Base-by-base conservation (phyloP, 2,113 vertebrate species). In the Corythaixoides concolor region DNA sequence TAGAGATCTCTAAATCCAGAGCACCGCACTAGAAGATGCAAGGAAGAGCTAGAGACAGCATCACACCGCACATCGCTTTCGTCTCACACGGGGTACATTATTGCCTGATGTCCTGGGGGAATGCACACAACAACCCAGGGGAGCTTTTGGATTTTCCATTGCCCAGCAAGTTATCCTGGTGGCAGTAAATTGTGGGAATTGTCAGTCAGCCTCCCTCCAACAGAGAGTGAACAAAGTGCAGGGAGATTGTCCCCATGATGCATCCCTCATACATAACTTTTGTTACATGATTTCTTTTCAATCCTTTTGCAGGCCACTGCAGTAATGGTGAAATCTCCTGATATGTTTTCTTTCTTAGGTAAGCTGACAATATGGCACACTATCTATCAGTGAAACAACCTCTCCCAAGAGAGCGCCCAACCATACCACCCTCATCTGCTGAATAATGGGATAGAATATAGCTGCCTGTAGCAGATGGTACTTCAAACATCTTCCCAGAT, bases 11-110 rank as follows among this genome's bases (percentile, higher is more conserved):
- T 28, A 33, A 35, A 69, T 59, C 19, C 32, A 47, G 19, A 89
- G 12, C 0, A 1, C 16, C 10, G 8, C 28, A 10, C 16, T 6
- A 64, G 70, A 55, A 63, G 52, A 20, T 27, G 27, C 0, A 1
- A 49, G 64, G 37, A 45, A 50, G 35, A 68, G 24, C 20, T 21
- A 15, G 32, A 73, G 33, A 20, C 3, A 66, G 12, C 20, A 47
- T 9, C 50, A 21, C 28, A 20, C 6, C 20, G 24, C 64, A 21
- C 5, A 39, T 5, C 17, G n/a, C 37, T 45, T 43, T 39, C 49
- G 24, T 10, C 30, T 49, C 33, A 59, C 70, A 11, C 7, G 17
- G 26, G 8, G 5, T 49, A 19, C 8, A 3, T 11, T 30, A 10
- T 5, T 68, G 24, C 15, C n/a, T 72, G 58, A 6, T 50, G 22